Evolutionary conservation across 2,888 invertebrate species (phyloP).

Genomic region (Lepidocyrtinus sp.): DNA sequence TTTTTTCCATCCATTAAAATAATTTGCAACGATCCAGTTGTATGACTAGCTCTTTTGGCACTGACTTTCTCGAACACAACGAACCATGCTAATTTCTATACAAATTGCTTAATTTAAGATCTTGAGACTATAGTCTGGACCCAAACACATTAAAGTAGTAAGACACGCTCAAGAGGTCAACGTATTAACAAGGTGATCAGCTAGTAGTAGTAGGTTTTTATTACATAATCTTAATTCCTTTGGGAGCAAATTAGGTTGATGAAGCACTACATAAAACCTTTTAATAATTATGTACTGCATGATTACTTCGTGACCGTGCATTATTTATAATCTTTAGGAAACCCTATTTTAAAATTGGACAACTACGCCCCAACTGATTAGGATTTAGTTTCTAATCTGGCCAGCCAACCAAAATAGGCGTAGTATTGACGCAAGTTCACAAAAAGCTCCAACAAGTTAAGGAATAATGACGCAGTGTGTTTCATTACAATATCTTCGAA

Average conservation of each 20-base stretch:
- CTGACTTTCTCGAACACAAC: neutral
- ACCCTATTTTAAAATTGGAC: neutral
- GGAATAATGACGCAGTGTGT: neutral
- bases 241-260: neutral
- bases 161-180: too few relatives aligned
- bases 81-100: neutral
- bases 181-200: neutral
- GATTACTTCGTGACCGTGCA: neutral
- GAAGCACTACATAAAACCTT: neutral
- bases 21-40: neutral
- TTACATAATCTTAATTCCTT: too few relatives aligned
- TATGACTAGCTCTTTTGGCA: neutral
- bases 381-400: neutral
- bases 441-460: neutral
- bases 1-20: neutral
- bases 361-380: neutral
- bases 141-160: too few relatives aligned
- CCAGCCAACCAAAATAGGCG: neutral
- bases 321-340: neutral
- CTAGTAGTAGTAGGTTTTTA: neutral
- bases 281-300: neutral
- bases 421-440: neutral
- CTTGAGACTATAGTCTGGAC: too few relatives aligned
- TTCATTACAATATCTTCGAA: neutral
- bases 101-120: neutral